phyloP scores from a whole-genome alignment of 2,888 invertebrate species.

The Ophraella communa region DNA sequence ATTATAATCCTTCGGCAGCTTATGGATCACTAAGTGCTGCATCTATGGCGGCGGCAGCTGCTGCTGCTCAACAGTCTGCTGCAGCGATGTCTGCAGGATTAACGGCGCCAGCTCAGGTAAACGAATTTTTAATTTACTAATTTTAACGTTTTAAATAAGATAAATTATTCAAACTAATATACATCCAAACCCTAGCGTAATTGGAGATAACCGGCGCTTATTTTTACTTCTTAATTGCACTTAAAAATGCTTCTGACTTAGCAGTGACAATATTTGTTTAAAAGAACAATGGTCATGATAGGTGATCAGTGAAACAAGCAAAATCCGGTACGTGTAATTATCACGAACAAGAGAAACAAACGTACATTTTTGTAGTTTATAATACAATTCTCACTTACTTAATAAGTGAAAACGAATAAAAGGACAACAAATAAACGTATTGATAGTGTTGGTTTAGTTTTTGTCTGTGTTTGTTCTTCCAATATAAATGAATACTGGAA shows the following conservation, averaged over 20 bases:
- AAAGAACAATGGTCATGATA: conserved; percentile 36
- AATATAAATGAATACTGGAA: conserved; percentile 20
- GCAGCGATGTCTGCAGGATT: conserved; percentile 75
- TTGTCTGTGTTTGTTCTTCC: conserved; percentile 19
- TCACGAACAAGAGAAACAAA: conserved; percentile 44
- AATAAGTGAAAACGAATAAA: conserved; percentile 38
- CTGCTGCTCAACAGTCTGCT: conserved; percentile 75
- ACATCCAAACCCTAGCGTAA: too few species aligned
- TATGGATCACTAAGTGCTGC: conserved; percentile 77
- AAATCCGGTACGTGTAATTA: conserved; percentile 41
- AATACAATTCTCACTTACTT: conserved; percentile 45
- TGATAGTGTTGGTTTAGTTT: conserved; percentile 36
- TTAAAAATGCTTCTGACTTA: background rate
- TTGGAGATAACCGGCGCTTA: too few species aligned
- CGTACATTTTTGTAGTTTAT: conserved; percentile 39
- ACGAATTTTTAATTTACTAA: conserved; percentile 7
- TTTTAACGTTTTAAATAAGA: too few species aligned
- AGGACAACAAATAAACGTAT: conserved; percentile 37
- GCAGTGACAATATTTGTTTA: conserved; percentile 5
- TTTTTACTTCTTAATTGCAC: background rate
- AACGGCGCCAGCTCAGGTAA: conserved; percentile 72
- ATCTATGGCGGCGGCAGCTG: conserved; percentile 75
- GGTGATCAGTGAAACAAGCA: conserved; percentile 42
- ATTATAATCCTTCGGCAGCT: conserved; percentile 74
- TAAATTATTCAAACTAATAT: background rate